These are phyloP conservation scores for Synanthedon myopaeformis DNA, from an alignment of 2,888 invertebrate species.

Conservation along the genomic window DNA sequence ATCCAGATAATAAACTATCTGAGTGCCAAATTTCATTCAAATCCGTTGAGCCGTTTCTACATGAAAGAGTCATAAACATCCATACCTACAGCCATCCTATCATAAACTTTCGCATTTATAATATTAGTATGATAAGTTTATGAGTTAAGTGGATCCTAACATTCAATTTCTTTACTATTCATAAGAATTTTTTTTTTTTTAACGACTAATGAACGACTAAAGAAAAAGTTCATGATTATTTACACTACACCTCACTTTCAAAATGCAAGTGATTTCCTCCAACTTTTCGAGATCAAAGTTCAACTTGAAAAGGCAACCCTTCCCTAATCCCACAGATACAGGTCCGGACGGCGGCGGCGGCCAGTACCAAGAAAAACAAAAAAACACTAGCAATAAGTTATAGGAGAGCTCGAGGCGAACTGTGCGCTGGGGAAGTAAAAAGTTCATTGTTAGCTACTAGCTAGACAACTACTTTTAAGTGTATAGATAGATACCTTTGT, in stretches of 20 bases:
- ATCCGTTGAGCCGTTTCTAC: too few relatives aligned
- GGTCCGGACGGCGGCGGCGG: background rate
- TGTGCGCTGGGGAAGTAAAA: conserved; percentile 2
- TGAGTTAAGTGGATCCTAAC: too few relatives aligned
- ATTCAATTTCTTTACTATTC: too few relatives aligned
- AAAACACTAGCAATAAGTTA: conserved; percentile 1
- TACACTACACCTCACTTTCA: background rate
- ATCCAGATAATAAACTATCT: too few relatives aligned
- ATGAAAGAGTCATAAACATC: too few relatives aligned
- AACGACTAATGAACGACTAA: background rate
- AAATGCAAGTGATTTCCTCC: background rate
- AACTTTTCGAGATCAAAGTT: conserved; percentile 2
- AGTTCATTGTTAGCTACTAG: conserved; percentile 4
- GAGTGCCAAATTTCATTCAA: too few relatives aligned
- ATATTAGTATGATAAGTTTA: too few relatives aligned
- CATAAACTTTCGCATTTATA: too few relatives aligned
- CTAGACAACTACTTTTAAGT: background rate
- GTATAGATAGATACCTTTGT: too few relatives aligned
- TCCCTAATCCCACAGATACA: conserved; percentile 3
- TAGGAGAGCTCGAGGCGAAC: conserved; percentile 1
- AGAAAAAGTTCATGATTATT: background rate
- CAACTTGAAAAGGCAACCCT: conserved; percentile 1
- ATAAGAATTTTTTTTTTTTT: too few relatives aligned
- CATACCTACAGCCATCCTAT: too few relatives aligned
- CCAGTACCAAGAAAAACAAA: background rate